These are phyloP conservation scores for Lamellibrachia columna DNA, from an alignment of 2,888 invertebrate genomes.

Conservation along the genomic window DNA sequence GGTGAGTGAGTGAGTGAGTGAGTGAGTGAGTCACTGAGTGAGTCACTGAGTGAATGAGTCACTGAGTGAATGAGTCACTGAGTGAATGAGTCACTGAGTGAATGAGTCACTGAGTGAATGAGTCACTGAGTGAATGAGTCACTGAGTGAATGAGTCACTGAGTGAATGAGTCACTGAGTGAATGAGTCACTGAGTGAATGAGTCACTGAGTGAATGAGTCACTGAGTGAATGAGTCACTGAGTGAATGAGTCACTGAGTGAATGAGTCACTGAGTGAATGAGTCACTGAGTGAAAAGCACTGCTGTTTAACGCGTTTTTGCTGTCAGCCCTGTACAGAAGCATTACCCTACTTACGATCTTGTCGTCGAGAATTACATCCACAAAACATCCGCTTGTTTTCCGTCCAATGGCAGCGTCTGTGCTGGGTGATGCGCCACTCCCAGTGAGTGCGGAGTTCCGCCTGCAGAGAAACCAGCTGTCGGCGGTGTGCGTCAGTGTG, in stretches of 20 bases:
- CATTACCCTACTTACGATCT: background rate
- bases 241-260: constrained; percentile 31
- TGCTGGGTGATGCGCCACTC: background rate
- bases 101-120: background rate
- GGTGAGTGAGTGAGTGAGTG: constrained; percentile 32
- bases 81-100: background rate
- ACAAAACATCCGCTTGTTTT: background rate
- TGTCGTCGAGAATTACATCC: background rate
- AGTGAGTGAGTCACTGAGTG: constrained; percentile 30
- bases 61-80: constrained; percentile 21
- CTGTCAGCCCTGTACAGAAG: background rate
- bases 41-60: constrained; percentile 33
- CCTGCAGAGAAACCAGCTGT: background rate
- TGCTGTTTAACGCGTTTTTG: background rate
- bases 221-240: constrained; percentile 29
- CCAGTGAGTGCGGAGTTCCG: background rate
- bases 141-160: background rate
- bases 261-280: constrained; percentile 26
- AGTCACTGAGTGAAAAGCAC: background rate
- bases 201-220: constrained; percentile 27
- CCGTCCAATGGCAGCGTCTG: background rate
- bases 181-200: background rate
- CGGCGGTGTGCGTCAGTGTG: background rate
- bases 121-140: background rate
- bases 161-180: background rate